Percentiles rank a stretch among this genome's conserved stretches.
phyloP scores from a whole-genome alignment of 2,113 vertebrate genomes.

The Mus spicilegus region DNA sequence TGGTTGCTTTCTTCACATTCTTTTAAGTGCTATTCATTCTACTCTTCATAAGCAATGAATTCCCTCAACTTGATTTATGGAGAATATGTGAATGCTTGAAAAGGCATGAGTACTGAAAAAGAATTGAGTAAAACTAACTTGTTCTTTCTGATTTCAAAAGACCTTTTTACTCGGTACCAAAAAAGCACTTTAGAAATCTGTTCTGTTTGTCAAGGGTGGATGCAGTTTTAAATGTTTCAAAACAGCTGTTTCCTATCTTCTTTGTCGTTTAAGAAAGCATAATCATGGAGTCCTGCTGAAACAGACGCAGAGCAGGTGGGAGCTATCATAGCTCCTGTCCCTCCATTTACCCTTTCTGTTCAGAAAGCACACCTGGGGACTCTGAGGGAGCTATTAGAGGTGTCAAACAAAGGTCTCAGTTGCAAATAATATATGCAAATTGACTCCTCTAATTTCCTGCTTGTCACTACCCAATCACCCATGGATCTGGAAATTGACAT shows the following conservation, averaged over 20 bases:
- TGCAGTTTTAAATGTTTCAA: conserved; percentile 36
- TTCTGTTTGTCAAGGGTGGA: conserved; percentile 63
- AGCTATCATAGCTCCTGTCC: neutral
- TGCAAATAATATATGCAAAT: neutral
- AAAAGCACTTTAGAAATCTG: conserved; percentile 50
- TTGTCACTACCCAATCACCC: neutral
- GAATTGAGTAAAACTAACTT: conserved; percentile 35
- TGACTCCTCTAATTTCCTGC: neutral
- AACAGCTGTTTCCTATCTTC: conserved; percentile 63
- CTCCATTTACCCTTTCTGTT: neutral
- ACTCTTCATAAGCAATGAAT: conserved; percentile 40
- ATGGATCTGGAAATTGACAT: neutral
- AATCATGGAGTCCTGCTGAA: neutral
- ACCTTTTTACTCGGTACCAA: conserved; percentile 36
- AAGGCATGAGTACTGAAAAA: conserved; percentile 45
- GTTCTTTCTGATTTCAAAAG: conserved; percentile 56
- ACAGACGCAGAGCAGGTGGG: conserved; percentile 12
- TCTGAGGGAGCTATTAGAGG: neutral
- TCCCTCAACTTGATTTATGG: conserved; percentile 41
- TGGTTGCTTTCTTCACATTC: conserved; percentile 50
- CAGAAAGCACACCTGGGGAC: neutral
- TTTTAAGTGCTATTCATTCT: conserved; percentile 60
- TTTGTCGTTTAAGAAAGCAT: conserved; percentile 1
- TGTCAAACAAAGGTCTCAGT: neutral
- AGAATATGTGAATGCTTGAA: conserved; percentile 53